Base-by-base conservation (phyloP, 2,888 invertebrate genomes). In the Tiliacea citrago region DNA sequence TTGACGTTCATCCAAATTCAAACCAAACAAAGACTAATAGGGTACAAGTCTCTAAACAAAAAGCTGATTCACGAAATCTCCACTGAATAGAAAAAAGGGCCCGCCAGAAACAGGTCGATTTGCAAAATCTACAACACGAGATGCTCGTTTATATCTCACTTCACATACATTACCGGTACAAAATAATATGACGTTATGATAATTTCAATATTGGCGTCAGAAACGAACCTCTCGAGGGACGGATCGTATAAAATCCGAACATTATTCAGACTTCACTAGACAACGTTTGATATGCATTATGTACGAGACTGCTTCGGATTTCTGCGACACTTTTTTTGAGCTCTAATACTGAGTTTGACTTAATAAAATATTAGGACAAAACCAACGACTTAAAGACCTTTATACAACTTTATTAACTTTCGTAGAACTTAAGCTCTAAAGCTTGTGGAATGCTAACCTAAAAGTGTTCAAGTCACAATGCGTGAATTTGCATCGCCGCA, bases 201-300 rank as follows among this genome's bases (percentile, higher is more conserved):
- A 78, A 79, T 80, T 70, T 87, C 71, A 75, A 82, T 78, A 79
- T 77, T 68, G 87, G 51, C 65, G 29, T 53, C 58, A 53, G 60
- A 74, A 60, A 82, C 68, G 75, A 53, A 57, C 55, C 71, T 68
- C 78, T 62, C 63, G n/a, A 63, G 73, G 60, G 79, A 68, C 13
- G 12, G 53, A 29, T 63, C 53, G 65, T 67, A 84, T 61, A 69
- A 77, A 82, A 82, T 75, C 63, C n/a, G 29, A 61, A 47, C 71
- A 84, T 76, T 85, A 80, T 86, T 76, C 70, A 62, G 55, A 57
- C 24, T 62, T 66, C 45, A 47, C 39, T 42, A 63, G 66, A 73
- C 63, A 62, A 60, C 39, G 51, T 69, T 78, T 81, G 51, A 72
- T 72, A 70, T 67, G 72, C 63, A 81, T 75, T 68, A 67, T 62